These are phyloP conservation scores for Leucophenga varia DNA, from an alignment of 1,140 invertebrate genomes.

Conservation along the genomic window DNA sequence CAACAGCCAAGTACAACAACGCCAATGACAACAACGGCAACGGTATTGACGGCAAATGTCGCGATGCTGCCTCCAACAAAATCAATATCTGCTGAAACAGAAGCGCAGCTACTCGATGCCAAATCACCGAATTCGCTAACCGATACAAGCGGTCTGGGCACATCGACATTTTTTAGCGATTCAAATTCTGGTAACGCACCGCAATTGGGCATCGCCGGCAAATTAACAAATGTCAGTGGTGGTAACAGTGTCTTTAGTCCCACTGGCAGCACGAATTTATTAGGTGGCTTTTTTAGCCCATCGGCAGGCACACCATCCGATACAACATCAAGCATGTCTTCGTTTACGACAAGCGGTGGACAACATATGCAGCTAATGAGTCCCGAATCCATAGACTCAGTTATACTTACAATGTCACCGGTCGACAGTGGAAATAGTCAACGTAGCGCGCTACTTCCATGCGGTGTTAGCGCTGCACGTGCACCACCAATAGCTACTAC, in stretches of 20 bases:
- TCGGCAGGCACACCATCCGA: slow-evolving; percentile 65
- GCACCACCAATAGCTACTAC: neutral
- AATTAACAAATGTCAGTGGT: neutral
- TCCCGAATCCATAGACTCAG: slow-evolving; percentile 65
- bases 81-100: slow-evolving; percentile 10
- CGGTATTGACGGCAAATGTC: slow-evolving; percentile 59
- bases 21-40: slow-evolving; percentile 36
- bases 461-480: neutral
- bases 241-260: slow-evolving; percentile 38
- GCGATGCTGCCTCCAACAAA: slow-evolving; percentile 63
- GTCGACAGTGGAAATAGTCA: slow-evolving; percentile 55
- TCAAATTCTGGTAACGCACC: slow-evolving; percentile 15
- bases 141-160: slow-evolving; percentile 51
- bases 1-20: slow-evolving; percentile 69
- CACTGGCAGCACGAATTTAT: slow-evolving; percentile 33
- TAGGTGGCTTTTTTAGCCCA: slow-evolving; percentile 46
- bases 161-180: slow-evolving; percentile 49
- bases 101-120: slow-evolving; percentile 36
- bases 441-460: neutral
- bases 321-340: slow-evolving; percentile 65
- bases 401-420: slow-evolving; percentile 75
- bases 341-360: slow-evolving; percentile 62
- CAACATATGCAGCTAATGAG: slow-evolving; percentile 58
- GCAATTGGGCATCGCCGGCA: slow-evolving; percentile 10
- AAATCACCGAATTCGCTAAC: slow-evolving; percentile 53